Base-by-base conservation (phyloP, 2,888 invertebrate species). In the Orthosia cruda region DNA sequence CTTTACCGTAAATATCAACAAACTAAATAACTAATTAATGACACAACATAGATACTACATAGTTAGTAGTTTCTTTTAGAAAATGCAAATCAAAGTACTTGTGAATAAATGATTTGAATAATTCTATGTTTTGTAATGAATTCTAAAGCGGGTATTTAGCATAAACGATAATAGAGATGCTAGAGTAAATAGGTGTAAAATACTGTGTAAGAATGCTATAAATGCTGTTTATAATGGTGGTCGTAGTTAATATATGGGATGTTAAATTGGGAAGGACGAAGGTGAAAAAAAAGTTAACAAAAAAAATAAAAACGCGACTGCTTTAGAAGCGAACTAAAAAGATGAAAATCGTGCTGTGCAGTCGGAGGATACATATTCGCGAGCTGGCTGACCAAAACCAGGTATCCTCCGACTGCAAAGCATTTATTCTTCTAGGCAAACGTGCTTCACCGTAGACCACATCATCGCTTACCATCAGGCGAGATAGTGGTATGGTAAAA, bases 121-220 rank as follows among this genome's bases (percentile, higher is more conserved):
- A 76, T 72, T 76, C 70, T 63, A 80, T 78, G 74, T 81, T 72
- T 81, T 77, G 26, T 75, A 83, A 81, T 86, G 76, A 77, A 86
- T 86, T 83, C 72, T 72, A 64, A 81, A 81, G 67, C 52, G 45
- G 32, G 70, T 71, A 45, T 63, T 86, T 79, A 81, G 63, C 79
- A 86, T 80, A 81, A 70, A 40, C 57, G 59, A 26, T 81, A 74
- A 79, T 84, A 76, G 75, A 84, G 81, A 81, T 70, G 74, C 67
- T 72, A 67, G 11, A 67, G 80, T 62, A 49, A 75, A 71, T 78
- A 83, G 70, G 74, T 74, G 85, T 80, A 71, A 71, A 70, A 67
- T 70, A 63, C 58, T 80, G 47, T 74, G 80, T 81, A 78, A 63
- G 72, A 73, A 85, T 80, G 71, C 68, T 52, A 55, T 73, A 65